phyloP scores from a whole-genome alignment of 1,140 invertebrate genomes.

The Brachionus asplanchnoidis region DNA sequence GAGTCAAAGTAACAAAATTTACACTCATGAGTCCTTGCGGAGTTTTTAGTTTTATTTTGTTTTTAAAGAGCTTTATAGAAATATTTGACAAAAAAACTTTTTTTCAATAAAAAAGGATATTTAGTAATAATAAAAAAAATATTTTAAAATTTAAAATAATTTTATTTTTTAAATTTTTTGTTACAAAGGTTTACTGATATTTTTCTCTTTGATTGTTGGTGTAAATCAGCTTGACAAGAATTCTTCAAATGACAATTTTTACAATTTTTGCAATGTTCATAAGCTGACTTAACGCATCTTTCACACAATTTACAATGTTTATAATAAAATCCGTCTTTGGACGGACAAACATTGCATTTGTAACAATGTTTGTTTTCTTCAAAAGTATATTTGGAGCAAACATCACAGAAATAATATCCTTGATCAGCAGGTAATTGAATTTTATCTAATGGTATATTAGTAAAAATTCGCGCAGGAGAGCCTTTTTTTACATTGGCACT shows the following conservation, averaged over 20 bases:
- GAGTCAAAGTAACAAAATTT: too few relatives aligned
- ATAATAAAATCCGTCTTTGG: slow-evolving; percentile 32
- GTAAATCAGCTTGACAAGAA: not conserved
- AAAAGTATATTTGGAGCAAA: slow-evolving; percentile 32
- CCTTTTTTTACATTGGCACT: slow-evolving; percentile 6
- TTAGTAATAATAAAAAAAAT: not conserved
- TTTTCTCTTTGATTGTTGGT: not conserved
- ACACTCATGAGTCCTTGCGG: too few relatives aligned
- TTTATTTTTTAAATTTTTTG: slow-evolving; percentile 24
- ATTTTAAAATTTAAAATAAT: too few relatives aligned
- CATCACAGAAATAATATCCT: slow-evolving; percentile 25
- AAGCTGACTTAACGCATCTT: not conserved
- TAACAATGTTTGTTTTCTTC: slow-evolving; percentile 15
- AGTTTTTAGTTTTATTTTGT: too few relatives aligned
- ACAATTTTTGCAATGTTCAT: slow-evolving; percentile 28
- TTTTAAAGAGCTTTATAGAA: too few relatives aligned
- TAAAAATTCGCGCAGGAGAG: slow-evolving; percentile 33
- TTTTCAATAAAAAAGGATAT: not conserved
- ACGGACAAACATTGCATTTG: slow-evolving; percentile 16
- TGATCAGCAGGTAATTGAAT: not conserved
- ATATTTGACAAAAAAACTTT: too few relatives aligned
- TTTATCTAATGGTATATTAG: not conserved
- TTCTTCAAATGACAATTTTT: not conserved
- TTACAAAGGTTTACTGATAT: not conserved
- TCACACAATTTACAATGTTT: slow-evolving; percentile 29